phyloP scores from a whole-genome alignment of 1,140 invertebrate genomes.

The Heliconius melpomene region DNA sequence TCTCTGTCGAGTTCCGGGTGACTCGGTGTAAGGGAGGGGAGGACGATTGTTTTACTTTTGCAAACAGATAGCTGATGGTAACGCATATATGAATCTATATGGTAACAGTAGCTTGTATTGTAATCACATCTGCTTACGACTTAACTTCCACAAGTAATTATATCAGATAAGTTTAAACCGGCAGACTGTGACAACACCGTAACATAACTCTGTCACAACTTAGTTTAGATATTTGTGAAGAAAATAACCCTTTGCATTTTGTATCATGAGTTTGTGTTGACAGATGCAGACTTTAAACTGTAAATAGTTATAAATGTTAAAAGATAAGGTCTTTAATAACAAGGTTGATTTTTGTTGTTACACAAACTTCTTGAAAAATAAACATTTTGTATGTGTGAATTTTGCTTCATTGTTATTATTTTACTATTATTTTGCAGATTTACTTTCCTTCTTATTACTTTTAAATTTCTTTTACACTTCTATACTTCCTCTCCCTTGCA shows the following conservation, averaged over 20 bases:
- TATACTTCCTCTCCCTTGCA: constrained; percentile 27
- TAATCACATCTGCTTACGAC: constrained; percentile 74
- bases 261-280: constrained; percentile 77
- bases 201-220: constrained; percentile 77
- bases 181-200: constrained; percentile 71
- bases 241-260: constrained; percentile 79
- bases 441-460: constrained; percentile 19
- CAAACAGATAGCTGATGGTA: constrained; percentile 66
- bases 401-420: constrained; percentile 61
- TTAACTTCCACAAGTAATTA: constrained; percentile 61
- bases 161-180: constrained; percentile 64
- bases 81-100: constrained; percentile 63
- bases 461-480: neutral
- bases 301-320: constrained; percentile 81
- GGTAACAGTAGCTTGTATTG: constrained; percentile 76
- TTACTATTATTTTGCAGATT: constrained; percentile 37
- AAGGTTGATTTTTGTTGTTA: constrained; percentile 81
- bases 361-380: constrained; percentile 80
- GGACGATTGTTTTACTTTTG: constrained; percentile 65
- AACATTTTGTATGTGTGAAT: constrained; percentile 80
- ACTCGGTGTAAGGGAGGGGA: constrained; percentile 54
- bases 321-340: constrained; percentile 77
- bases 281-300: constrained; percentile 77
- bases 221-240: constrained; percentile 70
- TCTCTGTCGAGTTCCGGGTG: constrained; percentile 38